phyloP scores from a whole-genome alignment of 2,113 vertebrate genomes.

The Eolophus roseicapilla region DNA sequence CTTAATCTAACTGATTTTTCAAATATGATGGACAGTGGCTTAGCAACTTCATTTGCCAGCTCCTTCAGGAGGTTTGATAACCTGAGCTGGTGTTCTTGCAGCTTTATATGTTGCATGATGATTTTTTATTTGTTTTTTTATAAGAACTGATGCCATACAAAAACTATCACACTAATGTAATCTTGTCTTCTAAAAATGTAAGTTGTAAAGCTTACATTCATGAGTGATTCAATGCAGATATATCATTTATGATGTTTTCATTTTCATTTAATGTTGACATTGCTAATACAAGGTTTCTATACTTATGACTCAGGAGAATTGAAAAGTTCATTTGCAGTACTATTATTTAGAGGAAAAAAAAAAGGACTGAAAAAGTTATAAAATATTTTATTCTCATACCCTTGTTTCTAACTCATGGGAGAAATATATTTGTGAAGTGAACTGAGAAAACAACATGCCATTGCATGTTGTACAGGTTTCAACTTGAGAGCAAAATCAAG shows the following conservation, averaged over 20 bases:
- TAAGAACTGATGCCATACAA: background rate
- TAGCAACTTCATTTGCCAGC: too few species aligned
- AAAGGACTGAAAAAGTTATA: rapidly evolving
- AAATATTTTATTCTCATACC: background rate
- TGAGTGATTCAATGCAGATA: background rate
- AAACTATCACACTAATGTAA: background rate
- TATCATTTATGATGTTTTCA: background rate
- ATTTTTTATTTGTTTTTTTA: background rate
- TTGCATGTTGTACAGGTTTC: background rate
- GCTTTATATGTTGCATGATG: background rate
- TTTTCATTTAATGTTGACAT: background rate
- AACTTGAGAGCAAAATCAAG: background rate
- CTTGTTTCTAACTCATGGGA: background rate
- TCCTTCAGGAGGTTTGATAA: background rate
- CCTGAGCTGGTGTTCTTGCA: background rate
- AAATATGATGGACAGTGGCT: too few species aligned
- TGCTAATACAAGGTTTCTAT: background rate
- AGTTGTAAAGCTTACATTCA: background rate
- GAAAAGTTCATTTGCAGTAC: background rate
- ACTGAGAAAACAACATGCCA: background rate
- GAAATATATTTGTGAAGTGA: background rate
- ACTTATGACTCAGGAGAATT: background rate
- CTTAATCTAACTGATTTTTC: too few species aligned
- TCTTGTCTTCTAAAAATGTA: background rate
- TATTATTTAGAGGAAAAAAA: background rate